Evolutionary conservation across 2,888 invertebrate species (phyloP).

Genomic region (Pseudoips prasinana): DNA sequence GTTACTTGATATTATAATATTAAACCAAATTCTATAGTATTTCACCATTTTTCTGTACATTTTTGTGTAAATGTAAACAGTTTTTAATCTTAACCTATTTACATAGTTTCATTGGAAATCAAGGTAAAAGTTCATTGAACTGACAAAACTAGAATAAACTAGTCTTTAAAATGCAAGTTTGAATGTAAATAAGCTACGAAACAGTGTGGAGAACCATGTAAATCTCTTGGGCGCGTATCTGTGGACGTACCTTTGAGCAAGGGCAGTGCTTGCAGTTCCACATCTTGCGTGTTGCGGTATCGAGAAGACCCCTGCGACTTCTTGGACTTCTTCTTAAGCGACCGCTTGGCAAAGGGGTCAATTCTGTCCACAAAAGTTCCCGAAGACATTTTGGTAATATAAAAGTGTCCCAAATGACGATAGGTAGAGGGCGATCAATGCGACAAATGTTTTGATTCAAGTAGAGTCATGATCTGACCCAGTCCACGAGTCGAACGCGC

Average conservation of each 20-base stretch:
- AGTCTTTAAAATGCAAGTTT: constrained; percentile 1
- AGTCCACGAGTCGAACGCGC: constrained; percentile 74
- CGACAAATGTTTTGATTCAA: constrained; percentile 75
- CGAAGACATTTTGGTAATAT: constrained; percentile 85
- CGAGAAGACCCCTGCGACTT: constrained; percentile 99
- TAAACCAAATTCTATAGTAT: too few relatives aligned
- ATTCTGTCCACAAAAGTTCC: constrained; percentile 99
- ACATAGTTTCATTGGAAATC: constrained; percentile 26
- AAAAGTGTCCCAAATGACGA: constrained; percentile 78
- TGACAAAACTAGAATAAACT: constrained; percentile 19
- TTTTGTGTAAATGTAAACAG: constrained; percentile 16
- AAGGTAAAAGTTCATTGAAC: constrained; percentile 43
- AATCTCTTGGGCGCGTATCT: constrained; percentile 2
- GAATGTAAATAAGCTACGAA: background rate
- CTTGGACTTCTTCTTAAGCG: constrained; percentile 98
- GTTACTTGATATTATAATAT: too few relatives aligned
- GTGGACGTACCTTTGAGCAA: constrained; percentile 94
- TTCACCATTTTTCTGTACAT: too few relatives aligned
- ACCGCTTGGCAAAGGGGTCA: constrained; percentile 99
- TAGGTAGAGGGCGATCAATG: constrained; percentile 76
- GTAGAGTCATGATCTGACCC: constrained; percentile 79
- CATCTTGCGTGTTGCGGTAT: constrained; percentile 98
- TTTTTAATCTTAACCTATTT: constrained; percentile 32
- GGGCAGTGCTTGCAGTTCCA: constrained; percentile 97
- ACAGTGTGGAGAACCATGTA: background rate